Evolutionary conservation across 1,140 invertebrate species (phyloP), one percentile per base, ranked within the genome.

Genomic region (Ganaspis sp.): DNA sequence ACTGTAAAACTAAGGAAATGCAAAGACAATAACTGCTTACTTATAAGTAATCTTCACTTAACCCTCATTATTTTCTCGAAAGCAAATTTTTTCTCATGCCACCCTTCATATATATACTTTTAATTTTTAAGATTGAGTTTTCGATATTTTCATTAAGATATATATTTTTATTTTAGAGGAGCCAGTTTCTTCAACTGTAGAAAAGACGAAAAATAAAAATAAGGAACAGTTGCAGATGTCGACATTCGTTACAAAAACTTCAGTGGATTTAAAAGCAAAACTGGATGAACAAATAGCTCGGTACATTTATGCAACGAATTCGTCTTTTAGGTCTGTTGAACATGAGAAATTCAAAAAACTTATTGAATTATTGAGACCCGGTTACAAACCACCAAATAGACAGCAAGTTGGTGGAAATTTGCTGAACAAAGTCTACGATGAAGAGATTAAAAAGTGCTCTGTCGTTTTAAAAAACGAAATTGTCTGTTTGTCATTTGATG

Each of bases 301-400:
- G 34, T 82, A 78, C 70, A 64, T 82, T 69, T 82, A 74, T 21
- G 78, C 78, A 8, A 82, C 78, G 26, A 82, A 82, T 54, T 78
- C 64, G 19, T 8, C 76, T 23, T 82, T 82, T n/a, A 42, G 72
- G n/a, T 53, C n/a, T 74, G 78, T 80, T 1, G 74, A 80, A 76
- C 74, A 82, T 19, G 45, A 73, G 40, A 70, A 82, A 29, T 80
- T 82, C 49, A 45, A 72, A n/a, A 77, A 82, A 74, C 53, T 82
- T 40, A 72, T 80, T 19, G 53, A 75, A 37, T 26, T 78, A n/a
- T 70, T 82, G 49, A 72, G 74, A 76, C 75, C 73, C 54, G 74
- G 74, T 42, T 82, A 82, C 45, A 80, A 80, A 40, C 74, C 76
- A 15, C 75, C 78, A 54, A 53, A 73, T 17, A 70, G 73, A 26